Evolutionary conservation across 2,113 vertebrate genomes (phyloP).

Genomic region (Alethe diademata): DNA sequence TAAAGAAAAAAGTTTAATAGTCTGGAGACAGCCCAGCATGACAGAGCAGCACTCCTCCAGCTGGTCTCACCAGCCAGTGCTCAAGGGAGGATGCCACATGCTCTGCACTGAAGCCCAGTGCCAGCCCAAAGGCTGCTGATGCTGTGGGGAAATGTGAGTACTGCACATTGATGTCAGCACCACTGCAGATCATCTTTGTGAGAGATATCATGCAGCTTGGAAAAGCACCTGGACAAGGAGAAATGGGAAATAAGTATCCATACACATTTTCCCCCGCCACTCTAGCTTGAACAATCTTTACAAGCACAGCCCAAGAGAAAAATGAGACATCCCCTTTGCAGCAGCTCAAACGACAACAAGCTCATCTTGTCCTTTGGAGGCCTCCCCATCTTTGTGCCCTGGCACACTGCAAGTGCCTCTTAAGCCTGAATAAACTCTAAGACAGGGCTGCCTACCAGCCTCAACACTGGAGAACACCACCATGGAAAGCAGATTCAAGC

Average conservation of each 20-base stretch:
- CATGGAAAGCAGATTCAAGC: background rate
- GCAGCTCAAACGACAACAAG: background rate
- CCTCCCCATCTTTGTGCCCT: background rate
- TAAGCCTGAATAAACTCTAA: background rate
- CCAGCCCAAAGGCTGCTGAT: background rate
- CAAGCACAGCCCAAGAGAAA: background rate
- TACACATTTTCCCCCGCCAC: accelerated
- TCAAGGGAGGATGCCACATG: background rate
- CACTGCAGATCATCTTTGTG: accelerated
- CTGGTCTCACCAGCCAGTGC: background rate
- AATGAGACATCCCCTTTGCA: background rate
- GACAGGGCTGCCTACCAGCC: background rate
- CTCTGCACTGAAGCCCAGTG: background rate
- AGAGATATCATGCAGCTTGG: background rate
- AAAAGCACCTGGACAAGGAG: background rate
- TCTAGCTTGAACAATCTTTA: background rate
- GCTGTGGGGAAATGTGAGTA: background rate
- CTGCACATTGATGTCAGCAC: accelerated
- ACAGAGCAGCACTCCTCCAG: background rate
- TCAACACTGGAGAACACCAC: background rate
- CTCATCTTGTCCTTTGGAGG: background rate
- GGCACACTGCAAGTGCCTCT: background rate
- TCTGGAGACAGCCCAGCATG: background rate
- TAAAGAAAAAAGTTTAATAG: background rate
- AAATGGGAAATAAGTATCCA: background rate